Conservation (phyloP, 53 echinoderm and acorn worm species). For the Temnopleurus reevesii region DNA sequence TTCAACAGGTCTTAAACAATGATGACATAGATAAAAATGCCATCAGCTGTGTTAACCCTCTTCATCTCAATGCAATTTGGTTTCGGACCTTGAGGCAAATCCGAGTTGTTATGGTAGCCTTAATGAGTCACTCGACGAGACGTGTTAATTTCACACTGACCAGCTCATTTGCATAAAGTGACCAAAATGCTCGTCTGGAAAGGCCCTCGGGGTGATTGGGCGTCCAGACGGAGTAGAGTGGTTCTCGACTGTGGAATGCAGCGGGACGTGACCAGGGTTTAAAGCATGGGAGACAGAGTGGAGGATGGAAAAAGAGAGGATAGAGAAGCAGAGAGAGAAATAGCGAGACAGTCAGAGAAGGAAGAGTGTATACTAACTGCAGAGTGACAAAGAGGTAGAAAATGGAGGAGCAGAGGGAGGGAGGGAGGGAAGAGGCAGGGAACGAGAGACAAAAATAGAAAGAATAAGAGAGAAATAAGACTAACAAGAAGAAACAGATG, state of each 20-base stretch:
- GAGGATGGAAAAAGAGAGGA: no score
- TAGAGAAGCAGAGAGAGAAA: no score
- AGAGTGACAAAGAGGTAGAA: no score
- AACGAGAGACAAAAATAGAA: no score
- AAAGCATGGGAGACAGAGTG: neutral
- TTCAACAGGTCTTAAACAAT: constrained; percentile 8
- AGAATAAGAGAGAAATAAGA: no score
- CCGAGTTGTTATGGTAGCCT: neutral
- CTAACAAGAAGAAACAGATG: neutral
- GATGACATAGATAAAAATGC: neutral
- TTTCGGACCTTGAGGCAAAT: neutral
- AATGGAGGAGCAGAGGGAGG: no score
- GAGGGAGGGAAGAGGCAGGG: no score
- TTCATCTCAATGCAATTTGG: neutral
- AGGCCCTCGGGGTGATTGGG: constrained; percentile 9
- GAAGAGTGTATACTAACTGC: no score
- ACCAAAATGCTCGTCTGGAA: constrained; percentile 19
- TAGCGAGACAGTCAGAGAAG: no score
- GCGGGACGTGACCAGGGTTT: constrained; percentile 18
- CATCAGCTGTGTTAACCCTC: neutral
- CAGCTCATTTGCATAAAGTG: constrained; percentile 47
- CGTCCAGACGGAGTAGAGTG: constrained; percentile 13
- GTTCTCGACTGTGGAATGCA: neutral
- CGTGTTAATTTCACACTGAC: constrained; percentile 30
- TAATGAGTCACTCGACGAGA: constrained; percentile 22